Conservation (phyloP, 2,888 invertebrate genomes). For the Polyommatus iphigenia region DNA sequence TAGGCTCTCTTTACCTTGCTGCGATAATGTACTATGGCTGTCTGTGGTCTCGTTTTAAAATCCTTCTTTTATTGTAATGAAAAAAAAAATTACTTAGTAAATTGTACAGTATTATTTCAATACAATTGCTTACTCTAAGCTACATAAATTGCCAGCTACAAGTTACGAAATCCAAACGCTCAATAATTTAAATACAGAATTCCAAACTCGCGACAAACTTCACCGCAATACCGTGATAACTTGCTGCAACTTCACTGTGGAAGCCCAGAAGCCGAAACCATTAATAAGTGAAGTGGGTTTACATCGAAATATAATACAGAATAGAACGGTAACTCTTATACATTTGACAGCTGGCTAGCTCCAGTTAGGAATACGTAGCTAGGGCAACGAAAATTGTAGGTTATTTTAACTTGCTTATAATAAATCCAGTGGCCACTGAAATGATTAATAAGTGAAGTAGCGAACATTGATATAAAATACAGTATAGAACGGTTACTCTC, state of each 20-base stretch:
- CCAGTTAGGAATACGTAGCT: no score
- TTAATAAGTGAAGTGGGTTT: background rate
- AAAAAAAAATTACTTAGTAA: no score
- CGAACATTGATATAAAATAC: no score
- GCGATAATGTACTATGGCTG: background rate
- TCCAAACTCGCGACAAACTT: background rate
- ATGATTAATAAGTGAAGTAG: no score
- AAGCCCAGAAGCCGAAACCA: background rate
- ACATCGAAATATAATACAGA: background rate
- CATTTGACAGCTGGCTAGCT: no score
- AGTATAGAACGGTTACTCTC: no score
- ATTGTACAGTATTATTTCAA: no score
- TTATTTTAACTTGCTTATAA: no score
- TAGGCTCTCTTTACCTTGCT: no score
- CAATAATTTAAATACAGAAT: background rate
- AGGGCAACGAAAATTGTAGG: no score
- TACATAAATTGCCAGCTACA: background rate
- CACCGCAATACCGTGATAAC: background rate
- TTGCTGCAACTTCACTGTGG: conserved; percentile 1
- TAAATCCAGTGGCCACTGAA: no score
- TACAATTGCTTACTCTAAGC: background rate
- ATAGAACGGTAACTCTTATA: no score
- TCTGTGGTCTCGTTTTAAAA: background rate
- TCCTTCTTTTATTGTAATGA: background rate
- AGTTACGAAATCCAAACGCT: background rate